Evolutionary conservation across 1,140 invertebrate genomes (phyloP).

Genomic region (Anagrus nilaparvatae): DNA sequence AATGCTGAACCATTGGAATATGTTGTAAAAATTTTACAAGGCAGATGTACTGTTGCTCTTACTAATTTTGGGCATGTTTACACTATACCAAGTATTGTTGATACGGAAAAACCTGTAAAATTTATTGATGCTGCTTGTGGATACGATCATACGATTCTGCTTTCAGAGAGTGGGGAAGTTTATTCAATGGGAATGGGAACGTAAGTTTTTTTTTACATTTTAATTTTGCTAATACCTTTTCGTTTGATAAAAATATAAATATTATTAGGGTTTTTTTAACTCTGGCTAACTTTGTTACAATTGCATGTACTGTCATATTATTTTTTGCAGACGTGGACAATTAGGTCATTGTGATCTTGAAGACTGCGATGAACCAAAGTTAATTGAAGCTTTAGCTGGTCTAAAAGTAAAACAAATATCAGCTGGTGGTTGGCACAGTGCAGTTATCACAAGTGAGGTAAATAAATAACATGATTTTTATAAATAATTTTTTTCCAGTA

Average conservation of each 20-base stretch:
- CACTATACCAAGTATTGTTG: conserved; percentile 47
- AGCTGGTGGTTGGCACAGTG: conserved; percentile 77
- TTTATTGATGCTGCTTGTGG: conserved; percentile 61
- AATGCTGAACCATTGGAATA: conserved; percentile 22
- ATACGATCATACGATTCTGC: conserved; percentile 65
- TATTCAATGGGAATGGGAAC: conserved; percentile 74
- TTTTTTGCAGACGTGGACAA: conserved; percentile 69
- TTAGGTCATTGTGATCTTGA: conserved; percentile 65
- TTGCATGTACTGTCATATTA: too few relatives aligned
- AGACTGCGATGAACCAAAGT: conserved; percentile 47
- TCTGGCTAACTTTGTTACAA: too few relatives aligned
- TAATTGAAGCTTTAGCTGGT: conserved; percentile 63
- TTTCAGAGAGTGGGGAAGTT: conserved; percentile 60
- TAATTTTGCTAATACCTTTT: conserved; percentile 8
- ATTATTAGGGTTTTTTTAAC: too few relatives aligned
- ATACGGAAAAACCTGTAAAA: conserved; percentile 43
- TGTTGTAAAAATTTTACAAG: conserved; percentile 27
- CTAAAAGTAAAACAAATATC: conserved; percentile 54
- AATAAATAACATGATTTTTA: conserved; percentile 3
- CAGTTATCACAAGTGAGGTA: conserved; percentile 55
- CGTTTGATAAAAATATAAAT: too few relatives aligned
- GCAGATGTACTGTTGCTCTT: conserved; percentile 27
- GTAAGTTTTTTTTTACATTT: conserved; percentile 40
- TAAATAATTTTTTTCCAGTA: conserved; percentile 8
- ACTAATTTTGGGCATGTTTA: conserved; percentile 46